A percentile compares a stretch with the other conserved stretches of the same genome.
Evolutionary conservation across 1,140 invertebrate species (phyloP).

Genomic region (Battus philenor): DNA sequence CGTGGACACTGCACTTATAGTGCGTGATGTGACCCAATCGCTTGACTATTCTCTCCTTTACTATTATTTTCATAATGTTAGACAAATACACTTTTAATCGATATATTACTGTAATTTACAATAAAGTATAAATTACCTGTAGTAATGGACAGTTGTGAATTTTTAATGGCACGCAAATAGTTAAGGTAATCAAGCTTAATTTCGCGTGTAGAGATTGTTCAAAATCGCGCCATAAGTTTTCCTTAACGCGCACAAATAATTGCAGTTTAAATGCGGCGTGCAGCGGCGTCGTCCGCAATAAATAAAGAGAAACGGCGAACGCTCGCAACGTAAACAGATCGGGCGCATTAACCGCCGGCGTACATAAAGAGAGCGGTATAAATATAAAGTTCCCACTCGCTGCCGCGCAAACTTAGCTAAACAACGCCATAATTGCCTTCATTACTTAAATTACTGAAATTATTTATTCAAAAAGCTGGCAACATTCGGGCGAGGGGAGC

Average conservation of each 20-base stretch:
- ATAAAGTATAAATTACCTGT: no score
- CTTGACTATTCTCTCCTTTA: no score
- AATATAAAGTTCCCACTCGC: conserved; percentile 75
- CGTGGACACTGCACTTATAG: conserved; percentile 46
- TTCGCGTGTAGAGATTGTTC: conserved; percentile 36
- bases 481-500: conserved; percentile 62
- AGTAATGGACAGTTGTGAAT: no score
- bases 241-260: conserved; percentile 65
- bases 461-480: conserved; percentile 77
- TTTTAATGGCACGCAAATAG: no score
- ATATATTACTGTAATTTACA: no score
- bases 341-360: conserved; percentile 71
- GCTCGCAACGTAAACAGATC: conserved; percentile 72
- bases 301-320: conserved; percentile 44
- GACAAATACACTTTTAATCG: no score
- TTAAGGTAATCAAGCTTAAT: conserved; percentile 11
- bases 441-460: conserved; percentile 76
- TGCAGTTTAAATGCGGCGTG: conserved; percentile 69
- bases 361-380: conserved; percentile 74
- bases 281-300: conserved; percentile 62
- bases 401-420: conserved; percentile 74
- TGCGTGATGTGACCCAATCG: conserved; percentile 29
- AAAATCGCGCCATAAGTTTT: conserved; percentile 61
- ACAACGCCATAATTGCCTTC: conserved; percentile 76
- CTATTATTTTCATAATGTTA: no score